A percentile compares a stretch with the other conserved stretches of the same genome.
Evolutionary conservation across 2,888 invertebrate species (phyloP).

Genomic region (Petrolisthes cinctipes): DNA sequence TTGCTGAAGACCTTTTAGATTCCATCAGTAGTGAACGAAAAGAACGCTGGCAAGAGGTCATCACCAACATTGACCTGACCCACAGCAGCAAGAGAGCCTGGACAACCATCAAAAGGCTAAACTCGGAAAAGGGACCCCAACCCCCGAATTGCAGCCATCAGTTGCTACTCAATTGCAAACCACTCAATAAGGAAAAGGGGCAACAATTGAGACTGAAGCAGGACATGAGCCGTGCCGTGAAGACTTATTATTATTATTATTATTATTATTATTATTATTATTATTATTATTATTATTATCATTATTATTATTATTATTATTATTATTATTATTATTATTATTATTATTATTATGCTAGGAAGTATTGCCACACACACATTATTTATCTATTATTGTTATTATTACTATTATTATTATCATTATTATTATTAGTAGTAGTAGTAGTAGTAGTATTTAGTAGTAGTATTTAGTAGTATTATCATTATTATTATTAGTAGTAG

Average conservation of each 20-base stretch:
- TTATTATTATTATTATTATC: too few relatives aligned
- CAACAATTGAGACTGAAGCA: background rate
- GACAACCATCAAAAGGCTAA: conserved; percentile 11
- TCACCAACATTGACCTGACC: conserved; percentile 6
- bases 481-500: too few relatives aligned
- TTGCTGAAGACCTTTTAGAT: background rate
- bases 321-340: too few relatives aligned
- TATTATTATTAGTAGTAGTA: too few relatives aligned
- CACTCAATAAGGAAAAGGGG: background rate
- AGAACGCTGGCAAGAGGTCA: conserved; percentile 7
- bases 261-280: too few relatives aligned
- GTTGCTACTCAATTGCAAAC: conserved; percentile 2
- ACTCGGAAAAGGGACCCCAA: conserved; percentile 4
- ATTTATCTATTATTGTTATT: too few relatives aligned
- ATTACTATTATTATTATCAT: too few relatives aligned
- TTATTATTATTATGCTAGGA: too few relatives aligned
- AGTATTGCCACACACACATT: conserved; percentile 99
- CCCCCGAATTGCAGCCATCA: conserved; percentile 7
- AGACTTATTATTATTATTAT: background rate
- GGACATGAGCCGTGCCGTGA: conserved; percentile 1
- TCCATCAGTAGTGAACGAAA: background rate
- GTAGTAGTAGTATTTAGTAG: too few relatives aligned
- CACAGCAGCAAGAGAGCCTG: too few relatives aligned
- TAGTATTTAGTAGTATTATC: too few relatives aligned
- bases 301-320: too few relatives aligned